phyloP scores from a whole-genome alignment of 2,797 vertebrate species.

The Cyclopterus lumpus region DNA sequence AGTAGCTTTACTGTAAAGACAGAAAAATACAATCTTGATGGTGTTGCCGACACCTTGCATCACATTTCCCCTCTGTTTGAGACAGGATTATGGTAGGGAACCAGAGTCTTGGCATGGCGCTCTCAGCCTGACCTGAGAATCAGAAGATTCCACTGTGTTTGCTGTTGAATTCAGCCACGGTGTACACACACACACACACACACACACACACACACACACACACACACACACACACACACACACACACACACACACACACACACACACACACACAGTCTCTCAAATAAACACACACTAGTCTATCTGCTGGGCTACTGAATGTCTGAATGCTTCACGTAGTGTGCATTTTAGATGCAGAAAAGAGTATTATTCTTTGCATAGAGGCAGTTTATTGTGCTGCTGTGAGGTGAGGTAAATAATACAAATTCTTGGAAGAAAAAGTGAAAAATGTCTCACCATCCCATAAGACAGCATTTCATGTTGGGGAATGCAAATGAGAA shows the following conservation, averaged over 20 bases:
- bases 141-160: conserved; percentile 64
- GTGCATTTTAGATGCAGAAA: background rate
- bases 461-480: background rate
- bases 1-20: conserved; percentile 79
- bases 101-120: conserved; percentile 65
- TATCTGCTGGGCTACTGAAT: conserved; percentile 26
- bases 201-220: conserved; percentile 43
- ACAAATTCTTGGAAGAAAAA: background rate
- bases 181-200: conserved; percentile 39
- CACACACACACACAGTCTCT: conserved; percentile 35
- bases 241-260: conserved; percentile 40
- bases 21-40: conserved; percentile 78
- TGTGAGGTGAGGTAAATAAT: background rate
- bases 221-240: conserved; percentile 39
- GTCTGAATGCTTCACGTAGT: background rate
- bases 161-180: conserved; percentile 58
- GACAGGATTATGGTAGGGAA: conserved; percentile 75
- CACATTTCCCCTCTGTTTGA: conserved; percentile 75
- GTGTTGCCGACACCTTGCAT: conserved; percentile 81
- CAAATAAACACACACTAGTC: conserved; percentile 34
- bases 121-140: conserved; percentile 73
- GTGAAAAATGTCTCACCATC: background rate
- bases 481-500: background rate
- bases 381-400: background rate
- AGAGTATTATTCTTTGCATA: background rate